A percentile compares a stretch with the other conserved stretches of the same genome.
These are phyloP conservation scores for Drosophila anceps DNA, from an alignment of 2,888 invertebrate species.

Conservation along the genomic window DNA sequence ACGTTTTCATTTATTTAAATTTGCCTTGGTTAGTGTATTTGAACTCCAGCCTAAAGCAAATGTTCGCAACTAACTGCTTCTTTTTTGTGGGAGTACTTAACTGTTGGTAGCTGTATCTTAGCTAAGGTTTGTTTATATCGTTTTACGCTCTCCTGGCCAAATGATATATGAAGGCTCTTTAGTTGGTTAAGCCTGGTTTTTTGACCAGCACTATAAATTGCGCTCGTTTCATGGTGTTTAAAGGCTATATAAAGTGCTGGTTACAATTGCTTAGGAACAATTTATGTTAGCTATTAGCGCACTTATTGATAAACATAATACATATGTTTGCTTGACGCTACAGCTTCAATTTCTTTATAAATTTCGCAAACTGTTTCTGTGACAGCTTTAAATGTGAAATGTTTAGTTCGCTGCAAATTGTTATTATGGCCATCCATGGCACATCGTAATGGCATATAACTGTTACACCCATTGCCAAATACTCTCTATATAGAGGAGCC, in stretches of 20 bases:
- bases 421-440: conserved; percentile 58
- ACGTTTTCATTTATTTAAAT: background rate
- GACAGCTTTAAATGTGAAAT: conserved; percentile 40
- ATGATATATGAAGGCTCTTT: conserved; percentile 39
- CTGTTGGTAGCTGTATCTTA: conserved; percentile 3
- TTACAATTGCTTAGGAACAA: conserved; percentile 4
- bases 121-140: background rate
- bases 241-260: conserved; percentile 12
- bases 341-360: conserved; percentile 23
- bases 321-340: background rate
- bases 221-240: background rate
- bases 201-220: conserved; percentile 25
- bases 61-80: background rate
- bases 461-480: conserved; percentile 17
- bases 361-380: conserved; percentile 9
- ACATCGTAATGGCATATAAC: conserved; percentile 44
- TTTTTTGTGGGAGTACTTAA: conserved; percentile 7
- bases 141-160: conserved; percentile 29
- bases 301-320: background rate
- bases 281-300: background rate
- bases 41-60: background rate
- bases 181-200: conserved; percentile 12
- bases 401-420: conserved; percentile 24
- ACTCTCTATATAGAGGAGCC: conserved; percentile 13
- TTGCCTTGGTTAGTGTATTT: background rate